Percentiles rank a stretch among this genome's conserved stretches.
Conservation (phyloP, 2,888 invertebrate genomes). For the Schizaphis graminum region DNA sequence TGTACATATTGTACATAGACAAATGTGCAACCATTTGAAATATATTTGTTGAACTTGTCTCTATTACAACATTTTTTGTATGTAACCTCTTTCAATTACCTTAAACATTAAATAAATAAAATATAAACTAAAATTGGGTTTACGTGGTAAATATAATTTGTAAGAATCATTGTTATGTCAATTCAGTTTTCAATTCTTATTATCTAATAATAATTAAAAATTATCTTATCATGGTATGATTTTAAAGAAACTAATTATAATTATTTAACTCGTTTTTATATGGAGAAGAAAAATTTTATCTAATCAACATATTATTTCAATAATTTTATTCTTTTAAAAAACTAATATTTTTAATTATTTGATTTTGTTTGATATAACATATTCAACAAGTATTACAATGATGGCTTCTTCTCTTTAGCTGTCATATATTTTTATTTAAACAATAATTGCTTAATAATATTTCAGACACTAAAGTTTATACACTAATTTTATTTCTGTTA, state of each 20-base stretch:
- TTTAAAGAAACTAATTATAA: neutral
- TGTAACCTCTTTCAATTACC: neutral
- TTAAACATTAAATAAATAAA: neutral
- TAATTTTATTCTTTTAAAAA: slow-evolving; percentile 7
- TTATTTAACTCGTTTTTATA: neutral
- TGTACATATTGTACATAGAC: neutral
- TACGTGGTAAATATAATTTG: neutral
- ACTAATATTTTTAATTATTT: neutral
- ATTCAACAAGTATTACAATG: neutral
- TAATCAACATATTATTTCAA: neutral
- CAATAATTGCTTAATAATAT: neutral
- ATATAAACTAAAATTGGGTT: neutral
- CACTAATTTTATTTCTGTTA: neutral
- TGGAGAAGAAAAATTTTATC: neutral
- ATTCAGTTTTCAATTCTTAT: neutral
- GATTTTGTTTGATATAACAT: neutral
- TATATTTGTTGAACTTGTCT: neutral
- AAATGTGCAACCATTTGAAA: neutral
- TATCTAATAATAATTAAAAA: neutral
- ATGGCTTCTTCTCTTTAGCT: slow-evolving; percentile 23
- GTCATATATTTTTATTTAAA: slow-evolving; percentile 34
- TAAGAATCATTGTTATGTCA: slow-evolving; percentile 15
- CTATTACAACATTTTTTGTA: neutral
- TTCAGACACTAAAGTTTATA: neutral
- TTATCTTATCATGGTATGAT: neutral